phyloP scores from a whole-genome alignment of 2,888 invertebrate species.

The Cephus runcator region DNA sequence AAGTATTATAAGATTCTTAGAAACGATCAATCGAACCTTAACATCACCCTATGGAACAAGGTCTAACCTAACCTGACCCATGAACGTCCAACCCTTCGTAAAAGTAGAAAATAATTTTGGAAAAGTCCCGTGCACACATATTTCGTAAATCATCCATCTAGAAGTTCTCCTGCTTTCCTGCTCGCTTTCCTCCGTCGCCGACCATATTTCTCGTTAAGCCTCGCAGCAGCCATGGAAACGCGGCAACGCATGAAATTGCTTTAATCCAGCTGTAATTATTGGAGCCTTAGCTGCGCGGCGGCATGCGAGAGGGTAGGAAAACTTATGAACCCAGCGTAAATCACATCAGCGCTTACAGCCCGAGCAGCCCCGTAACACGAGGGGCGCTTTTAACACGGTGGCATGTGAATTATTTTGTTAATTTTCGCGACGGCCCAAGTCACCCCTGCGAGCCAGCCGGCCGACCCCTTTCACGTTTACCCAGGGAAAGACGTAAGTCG shows the following conservation, averaged over 20 bases:
- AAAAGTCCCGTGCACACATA: background rate
- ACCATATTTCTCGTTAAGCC: background rate
- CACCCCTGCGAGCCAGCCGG: background rate
- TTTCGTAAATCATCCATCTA: background rate
- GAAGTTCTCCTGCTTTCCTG: background rate
- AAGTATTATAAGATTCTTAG: background rate
- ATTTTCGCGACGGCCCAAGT: constrained; percentile 25
- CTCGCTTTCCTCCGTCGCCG: background rate
- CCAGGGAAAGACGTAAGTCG: background rate
- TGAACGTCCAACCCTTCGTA: background rate
- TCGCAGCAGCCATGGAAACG: background rate
- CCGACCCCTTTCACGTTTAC: background rate
- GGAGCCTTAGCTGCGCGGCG: constrained; percentile 14
- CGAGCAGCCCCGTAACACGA: background rate
- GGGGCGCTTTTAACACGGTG: constrained; percentile 21
- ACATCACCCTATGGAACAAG: background rate
- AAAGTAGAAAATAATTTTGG: background rate
- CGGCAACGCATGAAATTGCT: constrained; percentile 25
- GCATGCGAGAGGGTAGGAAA: constrained; percentile 21
- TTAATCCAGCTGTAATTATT: constrained; percentile 28
- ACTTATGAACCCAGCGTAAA: constrained; percentile 1
- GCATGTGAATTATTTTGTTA: constrained; percentile 45
- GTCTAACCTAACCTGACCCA: background rate
- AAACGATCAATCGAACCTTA: background rate
- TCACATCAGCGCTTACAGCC: background rate